A percentile compares a stretch with the other conserved stretches of the same genome.
phyloP scores from a whole-genome alignment of 2,113 vertebrate species.

The Corvus hawaiiensis region DNA sequence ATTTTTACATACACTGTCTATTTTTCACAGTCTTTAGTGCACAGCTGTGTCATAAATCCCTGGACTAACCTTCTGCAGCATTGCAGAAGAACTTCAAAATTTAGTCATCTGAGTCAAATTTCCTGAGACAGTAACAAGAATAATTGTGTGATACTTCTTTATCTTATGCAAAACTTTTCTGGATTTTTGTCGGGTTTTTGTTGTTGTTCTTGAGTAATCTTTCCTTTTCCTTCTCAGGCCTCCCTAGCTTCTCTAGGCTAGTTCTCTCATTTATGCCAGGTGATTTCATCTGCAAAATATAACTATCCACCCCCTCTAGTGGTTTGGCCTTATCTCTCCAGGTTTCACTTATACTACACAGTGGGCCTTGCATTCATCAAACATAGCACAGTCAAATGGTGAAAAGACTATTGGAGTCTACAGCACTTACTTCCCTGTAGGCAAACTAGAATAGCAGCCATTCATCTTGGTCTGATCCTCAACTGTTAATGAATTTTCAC shows the following conservation, averaged over 20 bases:
- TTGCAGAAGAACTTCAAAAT: background rate
- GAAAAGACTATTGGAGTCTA: background rate
- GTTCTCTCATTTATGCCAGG: background rate
- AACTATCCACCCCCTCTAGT: background rate
- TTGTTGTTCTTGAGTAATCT: background rate
- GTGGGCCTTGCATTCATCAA: background rate
- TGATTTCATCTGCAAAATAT: slow-evolving; percentile 1
- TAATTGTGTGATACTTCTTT: background rate
- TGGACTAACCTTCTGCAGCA: background rate
- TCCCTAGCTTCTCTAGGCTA: background rate
- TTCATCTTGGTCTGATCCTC: background rate
- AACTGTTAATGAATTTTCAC: slow-evolving; percentile 16
- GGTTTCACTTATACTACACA: background rate
- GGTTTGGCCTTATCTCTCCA: background rate
- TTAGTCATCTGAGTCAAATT: background rate
- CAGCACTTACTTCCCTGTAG: background rate
- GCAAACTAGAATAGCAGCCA: background rate
- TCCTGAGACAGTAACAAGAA: background rate
- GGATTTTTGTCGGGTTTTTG: background rate
- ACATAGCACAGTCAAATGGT: background rate
- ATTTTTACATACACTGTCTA: background rate
- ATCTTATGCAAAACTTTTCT: background rate
- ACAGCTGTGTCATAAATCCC: background rate
- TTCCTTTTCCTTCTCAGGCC: background rate
- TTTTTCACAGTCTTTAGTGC: background rate